Evolutionary conservation across 2,113 vertebrate genomes (phyloP), one percentile per base, ranked within the genome.

Genomic region (Prionailurus viverrinus): DNA sequence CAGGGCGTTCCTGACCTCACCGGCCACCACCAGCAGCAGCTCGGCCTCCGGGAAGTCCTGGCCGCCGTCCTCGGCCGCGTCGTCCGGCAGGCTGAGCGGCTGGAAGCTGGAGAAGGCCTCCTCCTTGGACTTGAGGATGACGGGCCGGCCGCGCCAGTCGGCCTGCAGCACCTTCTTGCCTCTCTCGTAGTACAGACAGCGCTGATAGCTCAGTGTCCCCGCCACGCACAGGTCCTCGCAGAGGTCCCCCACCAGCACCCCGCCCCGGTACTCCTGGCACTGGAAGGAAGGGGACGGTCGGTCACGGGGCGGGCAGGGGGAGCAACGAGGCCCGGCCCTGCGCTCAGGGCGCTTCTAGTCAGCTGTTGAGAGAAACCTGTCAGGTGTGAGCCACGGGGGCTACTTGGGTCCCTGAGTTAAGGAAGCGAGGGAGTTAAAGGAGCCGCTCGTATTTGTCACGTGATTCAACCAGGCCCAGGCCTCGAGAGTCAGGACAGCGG

Each of bases 111-210:
- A 99, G 99, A 99, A 99, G 84, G 99, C 99, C 97, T 99, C 99
- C 94, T 99, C 99, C 95, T 99, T 99, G 97, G 99, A 99, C 97
- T 99, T 99, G 97, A 99, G 99, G 96, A 99, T 98, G 61, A 99
- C 88, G 6, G 99, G 99, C 33, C 96, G 98, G 45, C 99, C 99
- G 33, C 99, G 99, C 99, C 99, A 99, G 65, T 98, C 99, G 0
- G 99, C 99, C 97, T 99, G 99, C 80, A 99, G 99, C 97, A 99
- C 99, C 98, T 99, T 99, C 98, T 99, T 99, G 66, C 99, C 99
- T 27, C 99, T 99, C 96, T 99, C 99, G 3, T 99, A 99, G 98
- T 99, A 99, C 74, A 99, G 99, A 85, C 99, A 99, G 96, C 99
- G 99, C 81, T 98, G 99, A 98, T 99, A 99, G 95, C 98, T 98